Base-by-base conservation (phyloP, 2,113 vertebrate species). In the Xiphophorus couchianus region DNA sequence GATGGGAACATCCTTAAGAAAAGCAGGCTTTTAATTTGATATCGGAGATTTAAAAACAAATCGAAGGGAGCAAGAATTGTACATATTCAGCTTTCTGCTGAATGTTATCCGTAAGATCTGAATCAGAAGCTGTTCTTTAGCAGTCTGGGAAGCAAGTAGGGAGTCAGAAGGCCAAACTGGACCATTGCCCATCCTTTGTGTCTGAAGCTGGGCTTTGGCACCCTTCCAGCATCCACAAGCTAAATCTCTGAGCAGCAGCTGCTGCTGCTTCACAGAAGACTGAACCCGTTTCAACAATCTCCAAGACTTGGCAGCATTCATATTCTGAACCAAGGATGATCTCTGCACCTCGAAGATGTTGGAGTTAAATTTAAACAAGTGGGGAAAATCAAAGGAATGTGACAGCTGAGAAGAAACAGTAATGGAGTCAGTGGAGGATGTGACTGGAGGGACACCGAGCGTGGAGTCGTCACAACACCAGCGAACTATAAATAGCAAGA, bases 361-460 rank as follows among this genome's bases (percentile, higher is more conserved):
- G 69, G 63, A 64, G 78, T 71, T 92, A 84, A 84, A 89, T 87
- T 88, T 92, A 90, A 84, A 77, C n/a, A 12, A 74, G 67, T 69
- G 67, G 63, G 71, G 65, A 77, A 77, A 84, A 76, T 42, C 22
- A 84, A 63, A 88, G 86, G 90, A 89, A 91, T 86, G 86, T 44
- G 83, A 84, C 91, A 90, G 88, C 88, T 88, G 91, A 86, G 69
- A 58, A 33, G 71, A 75, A 69, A 61, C 69, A 64, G 82, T 0
- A 77, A 81, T 58, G n/a, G 64, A 25, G 39, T 58, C 31, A 3
- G 69, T 30, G 76, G 66, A 22, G 71, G 42, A 28, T 7, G 69
- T 65, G 71, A 42, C 64, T 33, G 72, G 28, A 77, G 71, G 19
- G 80, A 64, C 1, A 27, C 65, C 74, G 68, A 75, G 33, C n/a